Conservation (phyloP, 2,113 vertebrate genomes). For the Cranoglanis bouderius region DNA sequence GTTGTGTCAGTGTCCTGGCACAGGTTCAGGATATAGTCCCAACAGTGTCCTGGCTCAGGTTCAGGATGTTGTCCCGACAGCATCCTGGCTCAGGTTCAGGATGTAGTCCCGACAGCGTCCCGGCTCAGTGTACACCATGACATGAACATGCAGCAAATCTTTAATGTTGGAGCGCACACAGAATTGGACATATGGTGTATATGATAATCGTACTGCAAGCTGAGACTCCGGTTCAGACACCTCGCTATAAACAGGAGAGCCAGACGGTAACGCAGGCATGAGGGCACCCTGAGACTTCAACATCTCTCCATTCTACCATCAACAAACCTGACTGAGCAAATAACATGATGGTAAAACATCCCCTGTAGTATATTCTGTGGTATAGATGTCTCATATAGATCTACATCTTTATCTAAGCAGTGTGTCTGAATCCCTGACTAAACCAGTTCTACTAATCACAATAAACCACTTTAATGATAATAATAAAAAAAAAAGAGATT, state of each 20-base stretch:
- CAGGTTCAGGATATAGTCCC: no score
- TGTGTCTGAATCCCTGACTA: neutral
- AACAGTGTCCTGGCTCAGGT: no score
- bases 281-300: neutral
- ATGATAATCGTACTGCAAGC: neutral
- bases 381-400: neutral
- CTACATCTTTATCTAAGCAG: neutral
- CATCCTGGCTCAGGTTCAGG: neutral
- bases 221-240: neutral
- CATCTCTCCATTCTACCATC: neutral
- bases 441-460: neutral
- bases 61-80: no score
- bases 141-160: neutral
- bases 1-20: no score
- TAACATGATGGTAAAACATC: neutral
- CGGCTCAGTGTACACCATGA: neutral
- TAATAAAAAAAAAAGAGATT: neutral
- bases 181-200: neutral
- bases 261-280: conserved; percentile 14
- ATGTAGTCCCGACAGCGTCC: neutral
- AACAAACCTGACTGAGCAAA: no score
- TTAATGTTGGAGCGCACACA: neutral
- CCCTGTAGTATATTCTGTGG: neutral
- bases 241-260: neutral
- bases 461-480: neutral